Evolutionary conservation across 2,797 vertebrate species (phyloP), one percentile per base, ranked within the genome.

Genomic region (Myotis myotis): DNA sequence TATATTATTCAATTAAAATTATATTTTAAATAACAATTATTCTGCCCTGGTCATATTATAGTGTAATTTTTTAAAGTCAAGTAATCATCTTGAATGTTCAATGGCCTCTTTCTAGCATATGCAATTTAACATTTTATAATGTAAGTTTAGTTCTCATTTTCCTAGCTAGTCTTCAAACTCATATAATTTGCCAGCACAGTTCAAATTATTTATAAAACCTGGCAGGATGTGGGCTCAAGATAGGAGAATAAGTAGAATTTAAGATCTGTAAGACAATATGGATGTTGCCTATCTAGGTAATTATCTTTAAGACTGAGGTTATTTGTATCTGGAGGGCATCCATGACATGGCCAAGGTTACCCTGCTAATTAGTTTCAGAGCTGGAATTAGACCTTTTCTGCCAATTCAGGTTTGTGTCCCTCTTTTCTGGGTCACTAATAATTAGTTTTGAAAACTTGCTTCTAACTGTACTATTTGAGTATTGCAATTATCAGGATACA

Each of bases 81-180:
- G 20, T 89, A 72, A 76, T 88, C 20, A 66, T 82, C 53, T 95
- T 92, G 60, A 94, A 93, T 68, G 71, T 62, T 87, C 87, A 94
- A 87, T 87, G 9, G 15, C 33, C 7, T 80, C 13, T 83, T 87
- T 75, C 57, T 87, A 87, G 49, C n/a, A 13, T 62, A 76, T 25
- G 11, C 30, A 66, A 25, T 74, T 92, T 86, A 95, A 75, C 25
- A 90, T 80, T 83, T 90, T 84, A 68, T 87, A 47, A 38, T 87
- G 82, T 87, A 15, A 62, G 8, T 64, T 93, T 88, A 80, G 33
- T 0, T 87, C n/a, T 84, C 30, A 89, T 90, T 86, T 90, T 33
- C 38, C 53, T 64, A 30, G 84, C 9, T 49, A 68, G 23, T 25
- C 17, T 89, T 78, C 53, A 86, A 72, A 89, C 22, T 70, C 20